Percentiles rank a stretch among this genome's conserved stretches.
Evolutionary conservation across 2,797 vertebrate species (phyloP).

Genomic region (Sebastes taczanowskii): DNA sequence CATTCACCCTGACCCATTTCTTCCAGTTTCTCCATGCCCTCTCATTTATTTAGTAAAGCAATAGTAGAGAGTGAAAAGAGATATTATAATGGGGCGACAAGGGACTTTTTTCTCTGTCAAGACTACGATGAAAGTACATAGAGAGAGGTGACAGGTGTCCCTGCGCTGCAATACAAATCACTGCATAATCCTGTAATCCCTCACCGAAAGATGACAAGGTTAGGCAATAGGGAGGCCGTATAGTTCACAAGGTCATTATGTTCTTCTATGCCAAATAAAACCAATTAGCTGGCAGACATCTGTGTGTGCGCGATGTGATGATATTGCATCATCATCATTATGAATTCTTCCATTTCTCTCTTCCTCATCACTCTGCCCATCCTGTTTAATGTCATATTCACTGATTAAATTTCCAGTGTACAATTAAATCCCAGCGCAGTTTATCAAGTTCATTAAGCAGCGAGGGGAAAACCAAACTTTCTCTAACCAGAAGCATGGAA

Average conservation of each 20-base stretch:
- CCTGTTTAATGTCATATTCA: not conserved
- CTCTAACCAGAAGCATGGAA: not conserved
- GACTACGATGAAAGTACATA: slow-evolving; percentile 20
- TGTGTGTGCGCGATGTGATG: not conserved
- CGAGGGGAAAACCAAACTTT: not conserved
- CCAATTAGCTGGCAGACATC: not conserved
- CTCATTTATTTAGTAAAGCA: slow-evolving; percentile 39
- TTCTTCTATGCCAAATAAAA: not conserved
- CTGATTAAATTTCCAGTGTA: not conserved
- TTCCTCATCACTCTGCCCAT: not conserved
- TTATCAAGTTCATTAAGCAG: not conserved
- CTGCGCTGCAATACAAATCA: slow-evolving; percentile 29
- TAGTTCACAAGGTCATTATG: slow-evolving; percentile 15
- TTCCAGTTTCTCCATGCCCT: slow-evolving; percentile 9
- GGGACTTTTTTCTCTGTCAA: slow-evolving; percentile 23
- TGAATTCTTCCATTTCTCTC: not conserved
- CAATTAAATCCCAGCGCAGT: not conserved
- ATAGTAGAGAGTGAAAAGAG: not conserved
- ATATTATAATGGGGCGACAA: slow-evolving; percentile 19
- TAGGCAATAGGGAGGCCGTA: not conserved
- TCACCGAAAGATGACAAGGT: slow-evolving; percentile 41
- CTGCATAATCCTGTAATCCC: slow-evolving; percentile 37
- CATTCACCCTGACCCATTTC: slow-evolving; percentile 55
- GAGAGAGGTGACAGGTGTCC: slow-evolving; percentile 30
- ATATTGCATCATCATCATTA: not conserved